Evolutionary conservation across 2,797 vertebrate genomes (phyloP).

Genomic region (Crypturellus tataupa): DNA sequence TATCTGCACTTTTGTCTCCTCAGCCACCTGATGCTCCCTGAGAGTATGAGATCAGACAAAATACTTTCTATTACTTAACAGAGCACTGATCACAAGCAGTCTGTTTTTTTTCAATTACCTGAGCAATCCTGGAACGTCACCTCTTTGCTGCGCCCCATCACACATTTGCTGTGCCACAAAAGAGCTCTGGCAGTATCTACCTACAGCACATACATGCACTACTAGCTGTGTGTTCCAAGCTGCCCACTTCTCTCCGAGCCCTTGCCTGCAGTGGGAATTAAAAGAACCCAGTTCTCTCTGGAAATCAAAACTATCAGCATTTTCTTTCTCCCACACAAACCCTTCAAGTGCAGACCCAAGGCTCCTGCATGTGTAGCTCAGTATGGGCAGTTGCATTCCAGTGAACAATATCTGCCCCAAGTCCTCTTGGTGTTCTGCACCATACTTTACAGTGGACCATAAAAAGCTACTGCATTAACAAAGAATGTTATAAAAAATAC

Average conservation of each 20-base stretch:
- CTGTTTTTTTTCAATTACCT: background rate
- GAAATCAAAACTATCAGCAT: background rate
- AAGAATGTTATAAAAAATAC: background rate
- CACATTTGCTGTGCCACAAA: background rate
- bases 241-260: background rate
- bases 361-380: background rate
- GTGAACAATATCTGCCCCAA: background rate
- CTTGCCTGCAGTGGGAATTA: background rate
- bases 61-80: background rate
- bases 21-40: background rate
- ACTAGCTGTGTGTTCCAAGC: background rate
- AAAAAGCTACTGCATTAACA: background rate
- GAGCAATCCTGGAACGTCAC: background rate
- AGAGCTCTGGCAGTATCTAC: background rate
- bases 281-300: no score
- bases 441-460: background rate
- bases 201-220: no score
- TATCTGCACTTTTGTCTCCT: conserved; percentile 51
- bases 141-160: background rate
- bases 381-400: background rate
- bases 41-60: conserved; percentile 51
- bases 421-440: background rate
- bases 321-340: background rate
- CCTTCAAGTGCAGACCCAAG: background rate
- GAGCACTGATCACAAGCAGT: background rate